Base-by-base conservation (phyloP, 2,797 vertebrate species). In the Danionella dracula region DNA sequence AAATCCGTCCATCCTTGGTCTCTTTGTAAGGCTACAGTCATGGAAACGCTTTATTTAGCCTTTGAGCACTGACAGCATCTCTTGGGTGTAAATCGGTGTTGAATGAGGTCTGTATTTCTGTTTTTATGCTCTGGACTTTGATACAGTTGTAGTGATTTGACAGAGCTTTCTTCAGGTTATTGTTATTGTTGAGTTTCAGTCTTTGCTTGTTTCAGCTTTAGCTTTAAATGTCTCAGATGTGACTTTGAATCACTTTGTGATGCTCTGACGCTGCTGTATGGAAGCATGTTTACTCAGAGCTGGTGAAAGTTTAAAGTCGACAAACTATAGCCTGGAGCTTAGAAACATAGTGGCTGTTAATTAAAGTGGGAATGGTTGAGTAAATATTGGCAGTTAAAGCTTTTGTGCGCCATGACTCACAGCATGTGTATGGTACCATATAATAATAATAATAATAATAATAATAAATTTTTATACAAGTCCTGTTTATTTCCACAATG, bases 171-270 rank as follows among this genome's bases (percentile, higher is more conserved):
- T 55, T 42, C 34, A 50, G 16, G 23, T 23, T 45, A 11, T 2
- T 12, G 31, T 40, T 42, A 34, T 54, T 71, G 50, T 55, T 48
- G 55, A 48, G 59, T 46, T 32, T 32, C 38, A 64, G 67, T 60
- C 57, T 73, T 45, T 58, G 41, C 70, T 42, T 59, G n/a, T 61
- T 62, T 60, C 51, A 57, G 54, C 17, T 27, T 7, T 20, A 20
- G 37, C 38, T 46, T 57, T 58, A 27, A 27, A 3, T 3, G 3
- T 27, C 6, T 6, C 6, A 27, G 45, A 49, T 61, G 31, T 31
- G 20, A 49, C 50, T 29, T 23, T 10, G 20, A 45, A 75, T 21
- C 19, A 17, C 8, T 53, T 56, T 61, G 19, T 1, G 13, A 53
- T 51, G 5, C 12, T 41, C 2, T 2, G 4, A 16, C 35, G 13